Evolutionary conservation across 2,888 invertebrate species (phyloP).

Genomic region (Hermaeophaga mercurialis): DNA sequence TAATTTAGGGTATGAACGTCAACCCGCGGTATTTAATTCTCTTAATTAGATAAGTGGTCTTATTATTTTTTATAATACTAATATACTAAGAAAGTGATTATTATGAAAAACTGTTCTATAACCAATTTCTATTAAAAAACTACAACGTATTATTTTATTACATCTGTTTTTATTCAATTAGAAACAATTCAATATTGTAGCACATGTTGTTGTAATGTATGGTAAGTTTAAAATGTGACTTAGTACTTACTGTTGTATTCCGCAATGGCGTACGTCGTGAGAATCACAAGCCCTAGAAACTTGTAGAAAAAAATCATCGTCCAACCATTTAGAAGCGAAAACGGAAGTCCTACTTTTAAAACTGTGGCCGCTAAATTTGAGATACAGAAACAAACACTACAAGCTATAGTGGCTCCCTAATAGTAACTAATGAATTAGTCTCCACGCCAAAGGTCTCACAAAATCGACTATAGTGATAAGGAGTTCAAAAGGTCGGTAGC

Average conservation of each 20-base stretch:
- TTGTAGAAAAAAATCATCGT: conserved; percentile 27
- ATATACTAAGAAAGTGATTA: too few species aligned
- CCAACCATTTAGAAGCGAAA: conserved; percentile 19
- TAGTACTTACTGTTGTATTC: conserved; percentile 34
- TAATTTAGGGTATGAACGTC: too few species aligned
- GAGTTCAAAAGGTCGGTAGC: conserved; percentile 41
- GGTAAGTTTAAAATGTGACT: too few species aligned
- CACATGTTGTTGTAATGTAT: too few species aligned
- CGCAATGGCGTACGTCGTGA: conserved; percentile 17
- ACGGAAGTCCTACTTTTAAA: conserved; percentile 20
- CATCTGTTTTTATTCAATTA: too few species aligned
- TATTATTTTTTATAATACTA: too few species aligned
- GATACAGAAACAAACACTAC: conserved; percentile 20
- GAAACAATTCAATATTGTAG: too few species aligned
- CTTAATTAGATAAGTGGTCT: too few species aligned
- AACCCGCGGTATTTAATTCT: too few species aligned
- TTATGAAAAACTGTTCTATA: too few species aligned
- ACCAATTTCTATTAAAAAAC: too few species aligned
- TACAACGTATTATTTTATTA: too few species aligned
- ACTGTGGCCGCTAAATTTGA: conserved; percentile 5
- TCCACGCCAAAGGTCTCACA: conserved; percentile 35
- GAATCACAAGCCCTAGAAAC: conserved; percentile 26
- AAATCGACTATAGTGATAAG: conserved; percentile 41
- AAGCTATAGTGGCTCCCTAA: conserved; percentile 25
- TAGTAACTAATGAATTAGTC: conserved; percentile 28